Percentiles rank a stretch among this genome's conserved stretches.
Evolutionary conservation across 1,140 invertebrate species (phyloP).

Genomic region (Drosophila tropicalis): DNA sequence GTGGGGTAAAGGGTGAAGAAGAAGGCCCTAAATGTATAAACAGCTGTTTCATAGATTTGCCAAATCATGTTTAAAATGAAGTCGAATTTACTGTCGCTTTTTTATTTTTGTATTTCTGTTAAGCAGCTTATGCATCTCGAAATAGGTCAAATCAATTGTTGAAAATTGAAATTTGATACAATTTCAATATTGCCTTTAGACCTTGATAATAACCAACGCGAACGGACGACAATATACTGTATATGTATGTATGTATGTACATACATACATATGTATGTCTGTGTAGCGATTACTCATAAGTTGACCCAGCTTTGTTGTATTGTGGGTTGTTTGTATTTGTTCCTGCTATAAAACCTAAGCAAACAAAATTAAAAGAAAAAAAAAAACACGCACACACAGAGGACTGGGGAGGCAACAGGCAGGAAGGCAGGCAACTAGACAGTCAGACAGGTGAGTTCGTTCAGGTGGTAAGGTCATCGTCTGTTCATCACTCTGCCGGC

Average conservation of each 20-base stretch:
- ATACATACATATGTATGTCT: constrained; percentile 24
- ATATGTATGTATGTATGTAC: constrained; percentile 9
- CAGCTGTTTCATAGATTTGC: constrained; percentile 31
- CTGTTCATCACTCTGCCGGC: not conserved
- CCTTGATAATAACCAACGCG: constrained; percentile 10
- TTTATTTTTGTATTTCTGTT: constrained; percentile 34
- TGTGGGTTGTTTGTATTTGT: constrained; percentile 55
- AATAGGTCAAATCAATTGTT: constrained; percentile 71
- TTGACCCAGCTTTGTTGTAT: constrained; percentile 48
- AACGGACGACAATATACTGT: not conserved
- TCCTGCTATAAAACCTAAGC: constrained; percentile 69
- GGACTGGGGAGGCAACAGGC: not conserved
- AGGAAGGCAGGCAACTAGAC: not conserved
- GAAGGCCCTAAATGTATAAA: not conserved
- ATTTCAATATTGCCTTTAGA: constrained; percentile 47
- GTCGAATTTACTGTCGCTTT: constrained; percentile 15
- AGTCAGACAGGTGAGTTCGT: constrained; percentile 6
- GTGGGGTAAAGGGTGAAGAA: not conserved
- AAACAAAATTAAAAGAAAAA: constrained; percentile 56
- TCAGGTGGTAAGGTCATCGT: not conserved
- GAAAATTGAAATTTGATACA: constrained; percentile 70
- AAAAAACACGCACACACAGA: not conserved
- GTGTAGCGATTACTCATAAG: constrained; percentile 17
- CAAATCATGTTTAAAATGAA: constrained; percentile 46
- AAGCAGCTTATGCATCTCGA: constrained; percentile 61